These are phyloP conservation scores for Galbula dea DNA, from an alignment of 2,113 vertebrate genomes.

Conservation along the genomic window DNA sequence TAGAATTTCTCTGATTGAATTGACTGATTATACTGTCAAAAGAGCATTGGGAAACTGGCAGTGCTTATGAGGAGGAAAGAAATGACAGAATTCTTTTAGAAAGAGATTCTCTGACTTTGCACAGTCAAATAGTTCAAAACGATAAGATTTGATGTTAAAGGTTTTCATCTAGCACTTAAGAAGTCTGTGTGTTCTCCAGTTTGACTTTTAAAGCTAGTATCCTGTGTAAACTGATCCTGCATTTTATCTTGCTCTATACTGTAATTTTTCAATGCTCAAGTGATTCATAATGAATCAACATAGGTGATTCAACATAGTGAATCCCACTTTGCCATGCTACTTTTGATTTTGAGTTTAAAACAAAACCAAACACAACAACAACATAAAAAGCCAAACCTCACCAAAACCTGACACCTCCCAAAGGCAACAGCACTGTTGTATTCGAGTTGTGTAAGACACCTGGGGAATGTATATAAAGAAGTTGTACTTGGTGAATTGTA, in stretches of 20 bases:
- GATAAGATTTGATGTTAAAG: constrained; percentile 53
- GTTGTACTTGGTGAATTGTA: not conserved
- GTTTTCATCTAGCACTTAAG: constrained; percentile 56
- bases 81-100: constrained; percentile 63
- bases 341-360: not conserved
- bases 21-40: constrained; percentile 84
- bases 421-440: not conserved
- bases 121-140: constrained; percentile 67
- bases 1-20: constrained; percentile 86
- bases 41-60: constrained; percentile 67
- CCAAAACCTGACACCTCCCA: not conserved
- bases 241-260: not conserved
- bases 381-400: not conserved
- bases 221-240: not conserved
- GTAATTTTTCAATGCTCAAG: not conserved
- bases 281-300: not conserved
- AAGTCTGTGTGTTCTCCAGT: constrained; percentile 39
- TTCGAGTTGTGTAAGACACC: not conserved
- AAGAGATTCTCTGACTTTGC: constrained; percentile 60
- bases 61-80: constrained; percentile 59
- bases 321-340: not conserved
- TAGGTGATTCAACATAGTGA: not conserved
- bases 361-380: not conserved
- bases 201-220: constrained; percentile 16
- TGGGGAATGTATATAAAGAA: not conserved